Evolutionary conservation across 2,888 invertebrate genomes (phyloP), one percentile per base, ranked within the genome.

Genomic region (Melieria picta): DNA sequence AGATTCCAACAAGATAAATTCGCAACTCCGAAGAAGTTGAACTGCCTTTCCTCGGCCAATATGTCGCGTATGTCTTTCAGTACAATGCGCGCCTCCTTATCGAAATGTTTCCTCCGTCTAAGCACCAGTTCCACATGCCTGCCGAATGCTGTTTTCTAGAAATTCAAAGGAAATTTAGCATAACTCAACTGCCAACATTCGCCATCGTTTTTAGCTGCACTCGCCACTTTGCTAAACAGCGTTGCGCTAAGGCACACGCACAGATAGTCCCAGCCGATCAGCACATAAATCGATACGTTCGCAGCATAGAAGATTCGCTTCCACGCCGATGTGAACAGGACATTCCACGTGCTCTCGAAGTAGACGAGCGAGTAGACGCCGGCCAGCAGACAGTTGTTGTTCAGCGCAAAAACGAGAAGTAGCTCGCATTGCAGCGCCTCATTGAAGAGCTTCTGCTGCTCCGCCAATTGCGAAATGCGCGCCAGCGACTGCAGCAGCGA

Each of bases 251-350:
- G 4, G 42, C 80, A 72, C 5, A 86, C 65, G n/a, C 82, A 79
- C 0, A 73, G 5, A 63, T 85, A 85, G 58, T 85, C 85, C 72
- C 79, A 78, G 7, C 75, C 74, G 42, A 85, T 83, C 55, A 83
- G 82, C 50, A 81, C 79, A 65, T 79, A 86, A 58, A 85, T 82
- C 11, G 74, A 77, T 0, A 71, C 70, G 65, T 81, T 85, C 6
- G 75, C 75, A 0, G 81, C 84, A 71, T 82, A 80, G 72, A 86
- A 81, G 62, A 82, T 72, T 6, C 82, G 78, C 10, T 74, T 77
- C 56, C 77, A 72, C n/a, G 78, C 75, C 4, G 77, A 78, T 4
- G 75, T 72, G 57, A 85, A 81, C 55, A 85, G 69, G 5, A 82
- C 57, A 61, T 81, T 48, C 85, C 85, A 85, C 46, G 72, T 77